Evolutionary conservation across 2,113 vertebrate species (phyloP), one percentile per base, ranked within the genome.

Genomic region (Cyprinodon brontotheroides): DNA sequence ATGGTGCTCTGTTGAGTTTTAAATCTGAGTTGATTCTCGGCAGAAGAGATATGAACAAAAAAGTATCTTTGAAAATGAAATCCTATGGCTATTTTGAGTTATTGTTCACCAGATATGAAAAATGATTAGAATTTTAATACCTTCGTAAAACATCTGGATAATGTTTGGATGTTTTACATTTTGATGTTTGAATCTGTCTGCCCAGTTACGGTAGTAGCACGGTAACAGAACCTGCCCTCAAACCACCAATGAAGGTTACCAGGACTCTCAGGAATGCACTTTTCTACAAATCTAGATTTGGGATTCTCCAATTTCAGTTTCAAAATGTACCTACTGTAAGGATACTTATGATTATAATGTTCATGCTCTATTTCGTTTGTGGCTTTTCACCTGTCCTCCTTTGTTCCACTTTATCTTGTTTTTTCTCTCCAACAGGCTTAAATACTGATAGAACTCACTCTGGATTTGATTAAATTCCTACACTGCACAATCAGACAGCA

Each of bases 401-500:
- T 74, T 61, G 60, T 79, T 82, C 78, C 83, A 74, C 80, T 85
- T 80, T 78, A 71, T 88, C 67, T 82, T 78, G 79, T 79, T 83
- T 76, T 76, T 77, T 88, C 70, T 85, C 79, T 67, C 36, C 37
- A 82, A 89, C 84, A 82, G 87, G 83, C 82, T 90, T 86, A 87
- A 92, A 89, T 90, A 81, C 86, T 85, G 88, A 93, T 90, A 85
- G 78, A 76, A 80, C 72, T 82, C 77, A 79, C 79, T 87, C 89
- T 93, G 88, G 85, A 84, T 92, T 89, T 92, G 87, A 93, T 93
- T 92, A 93, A 89, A 82, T 86, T 86, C 48, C 70, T 38, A 70
- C 87, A 89, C 82, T 68, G 84, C 84, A 82, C 89, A 93, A 93
- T 92, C 89, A 92, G 89, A 93, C 90, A 88, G 89, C 66, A 92